Evolutionary conservation across 2,113 vertebrate species (phyloP), one percentile per base, ranked within the genome.

Genomic region (Ptilorrhoa leucosticta): DNA sequence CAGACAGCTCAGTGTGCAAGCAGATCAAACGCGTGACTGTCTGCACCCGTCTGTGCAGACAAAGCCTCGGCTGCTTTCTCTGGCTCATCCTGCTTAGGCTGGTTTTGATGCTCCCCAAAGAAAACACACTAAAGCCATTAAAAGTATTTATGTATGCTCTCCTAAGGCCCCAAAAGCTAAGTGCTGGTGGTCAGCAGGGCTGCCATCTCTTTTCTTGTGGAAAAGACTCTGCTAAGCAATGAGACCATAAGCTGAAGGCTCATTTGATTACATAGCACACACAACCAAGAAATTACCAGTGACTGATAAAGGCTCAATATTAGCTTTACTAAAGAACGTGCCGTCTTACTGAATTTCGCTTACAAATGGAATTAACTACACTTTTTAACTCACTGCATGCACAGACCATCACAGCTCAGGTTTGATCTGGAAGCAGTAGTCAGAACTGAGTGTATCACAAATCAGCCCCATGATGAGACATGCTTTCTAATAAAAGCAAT

Each of bases 91-190:
- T 73, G 76, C 93, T 92, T 39, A 83, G 69, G 20, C 91, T 95
- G 89, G 58, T 81, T 93, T 89, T 89, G 91, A 94, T 94, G 89
- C 56, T 94, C 83, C 89, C 68, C 76, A 81, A 66, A 47, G 76
- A 92, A 92, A 93, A 92, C 72, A 96, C 73, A 60, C 77, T 93
- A 89, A 91, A 96, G 57, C 69, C 61, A 78, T 93, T 97, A 90
- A 58, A 81, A 89, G 54, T 83, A 66, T 90, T 94, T 93, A 77
- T 81, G 69, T 50, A 5, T 11, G 60, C 30, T 81, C 76, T 94
- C 54, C 76, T 77, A 89, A 92, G 64, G 78, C n/a, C 85, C 37
- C 61, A 54, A 37, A 87, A 94, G n/a, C 70, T 76, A 90, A 93
- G 82, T 82, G 65, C 53, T 94, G 84, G 69, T 91, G 89, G 95